Evolutionary conservation across 2,888 invertebrate species (phyloP), one percentile per base, ranked within the genome.

Genomic region (Drosophila kuntzei): DNA sequence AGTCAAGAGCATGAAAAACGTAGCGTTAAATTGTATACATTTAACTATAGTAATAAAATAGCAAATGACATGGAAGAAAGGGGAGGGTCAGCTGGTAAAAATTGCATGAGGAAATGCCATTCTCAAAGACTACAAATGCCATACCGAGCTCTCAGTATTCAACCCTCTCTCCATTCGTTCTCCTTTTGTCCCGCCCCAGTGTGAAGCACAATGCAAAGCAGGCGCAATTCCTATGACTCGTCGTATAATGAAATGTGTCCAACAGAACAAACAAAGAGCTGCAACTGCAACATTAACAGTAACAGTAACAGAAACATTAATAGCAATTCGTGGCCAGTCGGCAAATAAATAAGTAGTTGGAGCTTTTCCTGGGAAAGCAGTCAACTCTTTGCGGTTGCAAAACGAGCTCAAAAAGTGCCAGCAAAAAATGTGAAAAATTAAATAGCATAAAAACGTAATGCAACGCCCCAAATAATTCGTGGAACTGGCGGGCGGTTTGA

Each of bases 41-140:
- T 87, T 73, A 79, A 74, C 76, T 64, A 51, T 54, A 71, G 80
- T 50, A 66, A 61, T 69, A 76, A 73, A 70, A 59, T 44, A 60
- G 36, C 39, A 46, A 58, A 62, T 43, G 54, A 25, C 29, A 27
- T n/a, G 36, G 9, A 46, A 16, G 6, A 25, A 36, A 14, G 7
- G 3, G 27, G 14, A 47, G 47, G 34, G 41, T 43, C 61, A 68
- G 69, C 72, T 79, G 79, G 65, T 76, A 74, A 71, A 88, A 90
- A 87, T 89, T 89, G 89, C 89, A 90, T 89, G 88, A 83, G 90
- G 90, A 90, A 89, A 90, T 89, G 87, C 76, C 79, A 82, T 84
- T 80, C 71, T 68, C 70, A 71, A 85, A 85, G 85, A 83, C 80
- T 83, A 80, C 83, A 80, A 83, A 75, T 82, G 80, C 77, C 82